These are phyloP conservation scores for Oreochromis spilurus DNA, from an alignment of 2,113 vertebrate species.

Conservation along the genomic window DNA sequence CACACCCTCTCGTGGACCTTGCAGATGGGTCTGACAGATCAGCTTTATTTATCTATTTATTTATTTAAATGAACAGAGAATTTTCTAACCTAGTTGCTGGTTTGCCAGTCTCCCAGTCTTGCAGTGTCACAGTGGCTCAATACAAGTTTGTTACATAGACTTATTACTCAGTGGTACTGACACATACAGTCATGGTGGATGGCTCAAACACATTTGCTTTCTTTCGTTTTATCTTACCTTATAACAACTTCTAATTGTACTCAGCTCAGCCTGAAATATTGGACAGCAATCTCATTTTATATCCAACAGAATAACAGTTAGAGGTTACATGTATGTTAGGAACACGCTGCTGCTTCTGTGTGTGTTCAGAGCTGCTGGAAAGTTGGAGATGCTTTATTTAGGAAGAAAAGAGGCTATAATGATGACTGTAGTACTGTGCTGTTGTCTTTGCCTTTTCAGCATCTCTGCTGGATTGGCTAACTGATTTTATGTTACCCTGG, in stretches of 20 bases:
- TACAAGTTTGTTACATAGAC: background rate
- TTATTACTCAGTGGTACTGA: background rate
- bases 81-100: background rate
- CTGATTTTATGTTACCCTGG: background rate
- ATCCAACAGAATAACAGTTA: background rate
- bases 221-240: background rate
- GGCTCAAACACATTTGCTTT: background rate
- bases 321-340: background rate
- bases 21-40: conserved; percentile 23
- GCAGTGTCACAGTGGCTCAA: conserved; percentile 4
- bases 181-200: background rate
- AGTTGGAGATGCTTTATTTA: background rate
- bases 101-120: background rate
- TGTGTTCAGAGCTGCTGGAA: conserved; percentile 4
- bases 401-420: background rate
- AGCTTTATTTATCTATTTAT: conserved; percentile 80
- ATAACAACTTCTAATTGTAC: background rate
- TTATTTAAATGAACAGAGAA: conserved; percentile 67
- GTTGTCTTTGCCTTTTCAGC: background rate
- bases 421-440: background rate
- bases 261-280: background rate
- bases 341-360: background rate
- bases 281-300: background rate
- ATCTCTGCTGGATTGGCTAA: background rate
- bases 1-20: conserved; percentile 22